These are phyloP conservation scores for Plecotus auritus DNA, from an alignment of 2,113 vertebrate genomes.

Conservation along the genomic window DNA sequence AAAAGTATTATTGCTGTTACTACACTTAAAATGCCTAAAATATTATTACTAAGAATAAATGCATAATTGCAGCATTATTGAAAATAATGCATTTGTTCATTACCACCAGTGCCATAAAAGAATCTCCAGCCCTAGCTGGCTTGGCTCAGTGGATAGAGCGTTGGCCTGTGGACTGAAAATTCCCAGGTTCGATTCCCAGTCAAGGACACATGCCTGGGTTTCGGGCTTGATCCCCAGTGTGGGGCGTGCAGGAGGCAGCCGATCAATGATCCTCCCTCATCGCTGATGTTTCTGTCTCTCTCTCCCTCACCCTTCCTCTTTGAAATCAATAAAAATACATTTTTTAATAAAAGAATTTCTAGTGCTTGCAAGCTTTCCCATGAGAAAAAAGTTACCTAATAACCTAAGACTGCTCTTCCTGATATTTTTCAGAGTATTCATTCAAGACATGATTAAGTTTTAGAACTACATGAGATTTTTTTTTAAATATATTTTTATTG, in stretches of 20 bases:
- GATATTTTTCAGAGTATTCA: background rate
- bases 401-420: background rate
- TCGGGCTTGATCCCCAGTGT: too few species aligned
- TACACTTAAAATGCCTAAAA: background rate
- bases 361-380: background rate
- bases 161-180: too few species aligned
- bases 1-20: background rate
- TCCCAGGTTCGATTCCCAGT: too few species aligned
- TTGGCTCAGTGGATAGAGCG: too few species aligned
- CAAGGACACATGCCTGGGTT: too few species aligned
- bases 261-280: too few species aligned
- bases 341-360: background rate
- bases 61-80: background rate
- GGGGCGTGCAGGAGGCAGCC: too few species aligned
- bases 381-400: background rate
- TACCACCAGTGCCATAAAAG: background rate
- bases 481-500: too few species aligned
- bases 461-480: background rate
- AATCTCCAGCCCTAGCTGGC: too few species aligned
- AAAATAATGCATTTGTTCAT: background rate
- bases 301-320: too few species aligned
- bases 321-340: too few species aligned
- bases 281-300: too few species aligned
- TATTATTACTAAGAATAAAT: background rate
- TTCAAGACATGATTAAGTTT: background rate